Conservation (phyloP, 2,113 vertebrate genomes). For the Nycticebus coucang region DNA sequence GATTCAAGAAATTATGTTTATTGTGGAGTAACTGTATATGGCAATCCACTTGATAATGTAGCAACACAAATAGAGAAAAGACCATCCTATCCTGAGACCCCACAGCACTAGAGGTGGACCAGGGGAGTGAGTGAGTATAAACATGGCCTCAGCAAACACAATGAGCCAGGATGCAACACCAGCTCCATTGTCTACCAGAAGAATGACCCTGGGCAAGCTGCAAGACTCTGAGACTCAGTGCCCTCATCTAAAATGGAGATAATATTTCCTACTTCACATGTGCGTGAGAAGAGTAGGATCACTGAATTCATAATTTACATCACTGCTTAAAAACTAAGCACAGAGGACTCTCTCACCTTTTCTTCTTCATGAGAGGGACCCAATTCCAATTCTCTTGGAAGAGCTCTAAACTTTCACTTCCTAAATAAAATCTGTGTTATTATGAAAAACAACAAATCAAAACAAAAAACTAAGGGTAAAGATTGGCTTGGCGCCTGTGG, state of each 20-base stretch:
- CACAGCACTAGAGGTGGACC: not conserved
- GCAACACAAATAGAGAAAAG: not conserved
- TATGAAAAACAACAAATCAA: too few relatives aligned
- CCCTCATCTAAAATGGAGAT: constrained; percentile 11
- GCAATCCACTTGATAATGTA: not conserved
- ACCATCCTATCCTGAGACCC: not conserved
- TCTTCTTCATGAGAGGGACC: too few relatives aligned
- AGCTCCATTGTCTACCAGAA: not conserved
- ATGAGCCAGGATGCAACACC: not conserved
- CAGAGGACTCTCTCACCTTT: too few relatives aligned
- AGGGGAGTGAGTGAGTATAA: not conserved
- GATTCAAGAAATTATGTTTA: not conserved
- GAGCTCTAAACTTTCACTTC: too few relatives aligned
- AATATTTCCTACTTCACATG: not conserved
- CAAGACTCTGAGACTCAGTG: not conserved
- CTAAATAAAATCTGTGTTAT: too few relatives aligned
- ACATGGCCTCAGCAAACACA: not conserved
- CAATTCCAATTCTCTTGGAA: too few relatives aligned
- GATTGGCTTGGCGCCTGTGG: too few relatives aligned
- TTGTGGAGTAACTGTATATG: not conserved
- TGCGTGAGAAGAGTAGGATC: not conserved
- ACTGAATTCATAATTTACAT: not conserved
- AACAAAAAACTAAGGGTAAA: not conserved
- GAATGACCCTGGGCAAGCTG: not conserved
- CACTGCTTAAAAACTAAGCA: not conserved